These are phyloP conservation scores for Nephotettix cincticeps DNA, from an alignment of 1,140 invertebrate genomes.

Conservation along the genomic window DNA sequence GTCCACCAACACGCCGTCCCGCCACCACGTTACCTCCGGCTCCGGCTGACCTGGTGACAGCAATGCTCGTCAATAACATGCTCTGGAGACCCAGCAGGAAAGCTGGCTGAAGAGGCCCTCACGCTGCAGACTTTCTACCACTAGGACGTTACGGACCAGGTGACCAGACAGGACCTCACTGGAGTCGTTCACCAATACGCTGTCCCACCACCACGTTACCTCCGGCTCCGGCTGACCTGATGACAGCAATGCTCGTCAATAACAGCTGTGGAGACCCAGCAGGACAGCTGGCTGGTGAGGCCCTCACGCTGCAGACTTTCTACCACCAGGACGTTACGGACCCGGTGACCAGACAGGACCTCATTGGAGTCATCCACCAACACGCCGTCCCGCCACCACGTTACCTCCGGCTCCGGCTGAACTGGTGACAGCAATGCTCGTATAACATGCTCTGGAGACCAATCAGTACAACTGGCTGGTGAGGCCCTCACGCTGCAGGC, in stretches of 20 bases:
- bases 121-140: conserved; percentile 42
- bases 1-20: conserved; percentile 53
- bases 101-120: conserved; percentile 48
- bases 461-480: conserved; percentile 49
- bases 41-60: conserved; percentile 46
- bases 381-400: conserved; percentile 57
- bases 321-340: conserved; percentile 48
- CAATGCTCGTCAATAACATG: conserved; percentile 47
- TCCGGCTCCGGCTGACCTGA: conserved; percentile 52
- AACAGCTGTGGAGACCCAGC: conserved; percentile 49
- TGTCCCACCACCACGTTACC: conserved; percentile 58
- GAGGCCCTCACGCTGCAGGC: conserved; percentile 49
- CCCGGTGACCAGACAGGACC: conserved; percentile 46
- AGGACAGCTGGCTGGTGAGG: conserved; percentile 49
- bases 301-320: conserved; percentile 48
- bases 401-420: conserved; percentile 53
- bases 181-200: conserved; percentile 52
- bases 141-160: conserved; percentile 45
- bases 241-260: too few species aligned
- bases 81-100: conserved; percentile 49
- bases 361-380: conserved; percentile 53
- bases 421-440: conserved; percentile 44
- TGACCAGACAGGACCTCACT: conserved; percentile 49
- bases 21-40: conserved; percentile 58
- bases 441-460: conserved; percentile 48